Percentiles rank a stretch among this genome's conserved stretches.
phyloP scores from a whole-genome alignment of 2,888 invertebrate species.

The Leucophora obtusa region DNA sequence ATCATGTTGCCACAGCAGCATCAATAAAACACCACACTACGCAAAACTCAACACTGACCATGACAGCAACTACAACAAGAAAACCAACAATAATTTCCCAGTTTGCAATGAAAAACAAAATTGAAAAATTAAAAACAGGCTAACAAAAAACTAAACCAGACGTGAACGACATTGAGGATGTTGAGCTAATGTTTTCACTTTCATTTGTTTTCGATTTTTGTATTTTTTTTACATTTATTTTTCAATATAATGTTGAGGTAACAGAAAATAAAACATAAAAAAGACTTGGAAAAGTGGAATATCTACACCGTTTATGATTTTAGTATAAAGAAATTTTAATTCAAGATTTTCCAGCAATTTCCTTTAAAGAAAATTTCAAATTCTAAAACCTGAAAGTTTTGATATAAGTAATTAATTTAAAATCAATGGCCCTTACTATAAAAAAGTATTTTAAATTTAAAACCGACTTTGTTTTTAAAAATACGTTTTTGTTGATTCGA shows the following conservation, averaged over 20 bases:
- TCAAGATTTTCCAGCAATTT: too few relatives aligned
- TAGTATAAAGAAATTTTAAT: not conserved
- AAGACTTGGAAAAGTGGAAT: conserved; percentile 59
- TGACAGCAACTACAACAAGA: conserved; percentile 37
- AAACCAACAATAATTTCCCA: conserved; percentile 42
- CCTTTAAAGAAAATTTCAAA: too few relatives aligned
- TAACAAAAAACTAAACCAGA: conserved; percentile 54
- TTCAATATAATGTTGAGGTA: conserved; percentile 52
- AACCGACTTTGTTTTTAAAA: too few relatives aligned
- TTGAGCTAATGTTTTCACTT: conserved; percentile 56
- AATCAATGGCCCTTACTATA: too few relatives aligned
- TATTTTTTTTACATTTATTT: not conserved
- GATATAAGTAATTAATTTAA: too few relatives aligned
- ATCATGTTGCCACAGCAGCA: not conserved
- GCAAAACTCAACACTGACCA: conserved; percentile 48
- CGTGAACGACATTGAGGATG: conserved; percentile 59
- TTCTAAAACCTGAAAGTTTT: too few relatives aligned
- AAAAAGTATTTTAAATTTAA: too few relatives aligned
- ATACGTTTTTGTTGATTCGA: too few relatives aligned
- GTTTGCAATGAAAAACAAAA: conserved; percentile 17
- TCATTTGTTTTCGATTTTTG: conserved; percentile 37
- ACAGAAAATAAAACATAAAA: conserved; percentile 40
- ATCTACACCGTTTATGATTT: conserved; percentile 25
- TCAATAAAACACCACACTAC: conserved; percentile 1
- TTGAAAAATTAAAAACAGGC: conserved; percentile 16